Base-by-base conservation (phyloP, 2,113 vertebrate species). In the Dryoscopus gambensis region DNA sequence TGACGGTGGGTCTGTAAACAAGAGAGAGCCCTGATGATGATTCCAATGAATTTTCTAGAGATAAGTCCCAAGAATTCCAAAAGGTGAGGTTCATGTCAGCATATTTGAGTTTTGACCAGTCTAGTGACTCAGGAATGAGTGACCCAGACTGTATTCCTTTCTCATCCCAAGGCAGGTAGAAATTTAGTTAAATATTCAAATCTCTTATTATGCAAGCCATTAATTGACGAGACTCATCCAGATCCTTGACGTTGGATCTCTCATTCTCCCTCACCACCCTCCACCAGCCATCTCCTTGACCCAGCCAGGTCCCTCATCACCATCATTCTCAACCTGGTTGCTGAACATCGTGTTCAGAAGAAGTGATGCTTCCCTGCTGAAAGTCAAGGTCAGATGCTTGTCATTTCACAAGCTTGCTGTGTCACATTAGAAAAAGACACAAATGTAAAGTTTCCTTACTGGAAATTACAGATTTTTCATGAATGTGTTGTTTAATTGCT, bases 71-170 rank as follows among this genome's bases (percentile, higher is more conserved):
- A 30, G n/a, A 62, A 52, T 56, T 49, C 15, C 13, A 30, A 14
- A 81, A 68, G 7, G 4, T 19, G 4, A 68, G 13, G 13, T 59
- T 84, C 0, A 0, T 57, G 25, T 46, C 1, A 1, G 8, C 39
- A 5, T 11, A 13, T 42, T 71, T 63, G 33, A 67, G 33, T 83
- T 91, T 86, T 87, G 68, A 67, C 42, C 20, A 12, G 22, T 47
- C n/a, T 15, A 2, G 21, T 84, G 50, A 73, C 7, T 70, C 69
- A 19, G 16, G n/a, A 42, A 24, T 1, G 8, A 47, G 20, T 28
- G 24, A 68, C 57, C 52, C n/a, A 57, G 40, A 23, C 21, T 49
- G 5, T 35, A 3, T 73, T 84, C 81, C 59, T 35, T 74, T 80
- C 24, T 93, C 46, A 56, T 84, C 40, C 27, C 40, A 56, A 56